Conservation (phyloP, 2,888 invertebrate species). For the Agrypnus murinus region DNA sequence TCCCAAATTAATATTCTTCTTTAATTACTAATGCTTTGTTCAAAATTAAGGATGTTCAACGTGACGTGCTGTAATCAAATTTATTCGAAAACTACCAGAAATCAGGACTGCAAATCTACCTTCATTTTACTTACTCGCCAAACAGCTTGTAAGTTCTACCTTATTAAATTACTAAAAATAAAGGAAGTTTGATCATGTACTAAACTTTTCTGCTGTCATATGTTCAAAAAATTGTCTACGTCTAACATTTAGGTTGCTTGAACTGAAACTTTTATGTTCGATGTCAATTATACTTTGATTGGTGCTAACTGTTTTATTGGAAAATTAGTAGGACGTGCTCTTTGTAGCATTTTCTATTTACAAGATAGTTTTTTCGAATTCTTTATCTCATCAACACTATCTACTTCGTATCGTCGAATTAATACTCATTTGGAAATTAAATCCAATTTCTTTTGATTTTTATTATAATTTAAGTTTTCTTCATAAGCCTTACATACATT, state of each 20-base stretch:
- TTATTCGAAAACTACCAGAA: conserved; percentile 6
- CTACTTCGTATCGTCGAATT: too few species aligned
- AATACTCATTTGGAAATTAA: too few species aligned
- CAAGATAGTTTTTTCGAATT: conserved; percentile 1
- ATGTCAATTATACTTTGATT: conserved; percentile 54
- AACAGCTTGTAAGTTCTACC: conserved; percentile 16
- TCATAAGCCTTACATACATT: too few species aligned
- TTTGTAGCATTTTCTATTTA: conserved; percentile 12
- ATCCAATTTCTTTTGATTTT: too few species aligned
- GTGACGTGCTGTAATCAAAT: background rate
- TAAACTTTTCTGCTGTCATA: conserved; percentile 39
- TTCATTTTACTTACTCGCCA: conserved; percentile 15
- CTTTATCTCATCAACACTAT: background rate
- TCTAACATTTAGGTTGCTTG: conserved; percentile 38
- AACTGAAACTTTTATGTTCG: conserved; percentile 44
- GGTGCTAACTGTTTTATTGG: conserved; percentile 53
- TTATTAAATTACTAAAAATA: conserved; percentile 30
- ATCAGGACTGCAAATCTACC: background rate
- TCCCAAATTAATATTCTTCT: conserved; percentile 2
- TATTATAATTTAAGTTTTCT: too few species aligned
- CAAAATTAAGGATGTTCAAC: background rate
- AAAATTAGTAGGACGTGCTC: conserved; percentile 35
- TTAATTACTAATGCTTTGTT: background rate
- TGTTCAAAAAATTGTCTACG: conserved; percentile 37
- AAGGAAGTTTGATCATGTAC: conserved; percentile 36